These are phyloP conservation scores for Puffinus mauretanicus DNA, from an alignment of 2,113 vertebrate species.

Conservation along the genomic window DNA sequence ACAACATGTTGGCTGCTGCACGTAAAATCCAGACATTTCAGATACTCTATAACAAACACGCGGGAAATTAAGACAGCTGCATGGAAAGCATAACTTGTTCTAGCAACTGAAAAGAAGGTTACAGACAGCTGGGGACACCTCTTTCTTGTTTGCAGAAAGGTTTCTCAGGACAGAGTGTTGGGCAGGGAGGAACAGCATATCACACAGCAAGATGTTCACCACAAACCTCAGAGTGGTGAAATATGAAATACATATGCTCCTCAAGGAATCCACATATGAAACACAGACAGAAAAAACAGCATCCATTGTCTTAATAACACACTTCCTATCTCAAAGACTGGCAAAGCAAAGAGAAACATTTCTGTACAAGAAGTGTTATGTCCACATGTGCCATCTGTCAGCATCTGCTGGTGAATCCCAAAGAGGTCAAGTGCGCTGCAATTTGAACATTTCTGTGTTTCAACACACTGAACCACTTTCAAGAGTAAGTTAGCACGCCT, in stretches of 20 bases:
- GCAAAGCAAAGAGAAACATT: constrained; percentile 25
- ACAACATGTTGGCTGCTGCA: neutral
- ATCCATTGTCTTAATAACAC: neutral
- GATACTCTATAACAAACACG: neutral
- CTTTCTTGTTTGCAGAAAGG: neutral
- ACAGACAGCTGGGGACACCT: neutral
- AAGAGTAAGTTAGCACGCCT: neutral
- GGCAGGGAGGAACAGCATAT: neutral
- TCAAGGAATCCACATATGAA: neutral
- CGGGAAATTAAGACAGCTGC: neutral
- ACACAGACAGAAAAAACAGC: neutral
- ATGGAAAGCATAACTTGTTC: neutral
- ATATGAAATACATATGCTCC: neutral
- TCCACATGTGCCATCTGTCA: constrained; percentile 11
- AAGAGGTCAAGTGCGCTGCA: neutral
- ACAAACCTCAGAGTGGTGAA: neutral
- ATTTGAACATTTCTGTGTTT: neutral
- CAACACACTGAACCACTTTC: neutral
- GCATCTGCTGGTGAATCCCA: neutral
- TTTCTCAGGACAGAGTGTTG: neutral
- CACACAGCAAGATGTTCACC: neutral
- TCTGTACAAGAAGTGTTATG: neutral
- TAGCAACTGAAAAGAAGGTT: neutral
- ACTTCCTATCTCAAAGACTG: neutral
- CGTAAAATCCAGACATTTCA: neutral